Evolutionary conservation across 2,797 vertebrate species (phyloP).

Genomic region (Champsocephalus esox): DNA sequence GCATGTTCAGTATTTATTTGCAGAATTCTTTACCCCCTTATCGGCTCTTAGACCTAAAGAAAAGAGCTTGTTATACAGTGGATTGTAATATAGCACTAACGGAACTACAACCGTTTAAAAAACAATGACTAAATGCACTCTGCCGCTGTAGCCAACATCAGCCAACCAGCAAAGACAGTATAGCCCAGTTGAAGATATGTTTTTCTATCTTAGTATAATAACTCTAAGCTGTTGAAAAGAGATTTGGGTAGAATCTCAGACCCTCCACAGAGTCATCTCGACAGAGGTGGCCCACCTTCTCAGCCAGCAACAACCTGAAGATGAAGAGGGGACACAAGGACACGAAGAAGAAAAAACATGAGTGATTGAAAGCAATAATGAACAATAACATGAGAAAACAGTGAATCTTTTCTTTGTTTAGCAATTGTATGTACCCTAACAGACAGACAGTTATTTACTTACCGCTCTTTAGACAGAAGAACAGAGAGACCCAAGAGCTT

Average conservation of each 20-base stretch:
- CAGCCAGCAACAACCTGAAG: constrained; percentile 92
- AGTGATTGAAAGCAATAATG: neutral
- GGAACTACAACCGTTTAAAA: constrained; percentile 10
- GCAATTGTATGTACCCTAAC: neutral
- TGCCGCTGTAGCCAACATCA: constrained; percentile 3
- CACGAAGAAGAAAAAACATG: neutral
- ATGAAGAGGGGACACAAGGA: constrained; percentile 32
- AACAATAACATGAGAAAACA: constrained; percentile 1
- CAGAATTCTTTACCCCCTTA: neutral
- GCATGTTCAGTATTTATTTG: constrained; percentile 29
- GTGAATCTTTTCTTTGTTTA: neutral
- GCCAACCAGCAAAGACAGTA: constrained; percentile 3
- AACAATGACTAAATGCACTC: neutral
- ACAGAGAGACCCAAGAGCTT: constrained; percentile 97
- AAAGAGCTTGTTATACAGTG: constrained; percentile 9
- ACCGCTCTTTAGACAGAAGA: constrained; percentile 97
- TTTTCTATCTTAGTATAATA: neutral
- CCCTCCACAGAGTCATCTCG: constrained; percentile 98
- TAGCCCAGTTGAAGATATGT: neutral
- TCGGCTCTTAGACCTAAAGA: neutral
- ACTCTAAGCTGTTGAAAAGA: constrained; percentile 86
- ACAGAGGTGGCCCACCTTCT: constrained; percentile 98
- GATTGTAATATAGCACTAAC: neutral
- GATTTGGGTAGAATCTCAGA: constrained; percentile 96
- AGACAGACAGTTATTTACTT: constrained; percentile 8